These are phyloP conservation scores for Dasypus novemcinctus DNA, from an alignment of 2,113 vertebrate genomes.

Conservation along the genomic window DNA sequence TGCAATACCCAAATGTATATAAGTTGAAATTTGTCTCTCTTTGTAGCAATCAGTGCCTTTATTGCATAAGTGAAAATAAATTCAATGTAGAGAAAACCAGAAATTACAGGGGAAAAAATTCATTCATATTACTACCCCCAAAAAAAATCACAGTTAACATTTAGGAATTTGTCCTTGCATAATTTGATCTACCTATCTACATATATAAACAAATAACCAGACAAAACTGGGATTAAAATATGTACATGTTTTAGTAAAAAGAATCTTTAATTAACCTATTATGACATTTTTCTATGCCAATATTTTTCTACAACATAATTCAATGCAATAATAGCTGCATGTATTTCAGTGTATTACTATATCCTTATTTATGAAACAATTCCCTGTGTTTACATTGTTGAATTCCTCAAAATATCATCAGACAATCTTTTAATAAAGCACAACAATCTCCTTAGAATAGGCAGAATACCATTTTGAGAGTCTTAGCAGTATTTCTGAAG, in stretches of 20 bases:
- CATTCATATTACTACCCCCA: neutral
- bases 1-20: neutral
- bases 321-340: neutral
- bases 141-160: neutral
- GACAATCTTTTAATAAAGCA: neutral
- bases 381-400: neutral
- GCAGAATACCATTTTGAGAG: neutral
- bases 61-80: neutral
- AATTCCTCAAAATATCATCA: neutral
- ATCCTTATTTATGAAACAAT: neutral
- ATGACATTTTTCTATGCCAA: neutral
- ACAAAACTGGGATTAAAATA: neutral
- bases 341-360: neutral
- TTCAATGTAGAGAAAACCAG: neutral
- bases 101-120: neutral
- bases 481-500: neutral
- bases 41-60: neutral
- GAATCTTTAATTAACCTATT: constrained; percentile 1
- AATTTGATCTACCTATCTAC: neutral
- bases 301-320: neutral
- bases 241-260: neutral
- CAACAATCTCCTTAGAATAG: neutral
- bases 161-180: neutral
- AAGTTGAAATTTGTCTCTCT: neutral
- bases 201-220: neutral